Evolutionary conservation across 2,888 invertebrate genomes (phyloP), one percentile per base, ranked within the genome.

Genomic region (Chesias legatella): DNA sequence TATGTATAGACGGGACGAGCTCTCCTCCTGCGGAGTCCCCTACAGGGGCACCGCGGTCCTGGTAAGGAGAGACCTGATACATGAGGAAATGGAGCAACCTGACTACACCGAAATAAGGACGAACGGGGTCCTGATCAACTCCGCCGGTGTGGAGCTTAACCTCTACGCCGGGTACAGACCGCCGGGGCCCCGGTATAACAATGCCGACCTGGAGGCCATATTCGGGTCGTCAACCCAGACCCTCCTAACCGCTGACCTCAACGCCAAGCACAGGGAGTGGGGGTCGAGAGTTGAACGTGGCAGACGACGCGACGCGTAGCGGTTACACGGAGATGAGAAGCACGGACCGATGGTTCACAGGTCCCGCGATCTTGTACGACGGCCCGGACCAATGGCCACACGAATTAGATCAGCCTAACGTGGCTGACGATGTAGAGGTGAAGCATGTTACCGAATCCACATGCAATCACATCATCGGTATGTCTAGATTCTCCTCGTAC

Each of bases 81-180:
- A 42, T 20, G 41, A 35, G 0, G 35, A 36, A 5, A 1, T 36
- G 8, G 35, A 24, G 2, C n/a, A 1, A 1, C 22, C 10, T 6
- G 7, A 7, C 0, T 29, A 7, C 10, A 1, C 1, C 0, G 8
- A 28, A 1, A 11, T 23, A 1, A 6, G 35, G 5, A 6, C 23
- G 0, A 8, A 1, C 1, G 37, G 25, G 6, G 11, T 32, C 9
- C 9, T 22, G 1, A 3, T 7, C 0, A 11, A 5, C 1, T 11
- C 23, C 1, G 38, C 11, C 1, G 27, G 32, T 1, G n/a, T 6
- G 1, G 38, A 38, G 6, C 23, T 32, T 0, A 23, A 9, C 0
- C 7, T 39, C 1, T 39, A 13, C 8, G 33, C 39, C 10, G 39
- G 28, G 7, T 38, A 38, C 27, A 7, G 28, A 0, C 39, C 33